Conservation (phyloP, 2,888 invertebrate species). For the Pterostichus madidus region DNA sequence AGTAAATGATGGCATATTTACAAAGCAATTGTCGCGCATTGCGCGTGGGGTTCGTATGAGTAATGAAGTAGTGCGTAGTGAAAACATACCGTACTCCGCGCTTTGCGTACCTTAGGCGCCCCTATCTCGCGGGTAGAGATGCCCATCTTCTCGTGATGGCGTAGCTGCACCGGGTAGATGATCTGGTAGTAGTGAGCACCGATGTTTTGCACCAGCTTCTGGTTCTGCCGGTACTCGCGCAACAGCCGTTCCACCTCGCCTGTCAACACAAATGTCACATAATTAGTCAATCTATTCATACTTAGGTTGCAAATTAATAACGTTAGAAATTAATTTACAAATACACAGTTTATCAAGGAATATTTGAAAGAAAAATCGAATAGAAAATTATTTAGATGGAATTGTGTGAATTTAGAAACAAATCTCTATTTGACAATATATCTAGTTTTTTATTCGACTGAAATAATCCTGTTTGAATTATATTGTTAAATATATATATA, state of each 20-base stretch:
- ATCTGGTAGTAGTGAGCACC: conserved; percentile 96
- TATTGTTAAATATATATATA: too few relatives aligned
- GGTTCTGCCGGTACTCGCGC: conserved; percentile 94
- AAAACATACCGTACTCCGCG: conserved; percentile 81
- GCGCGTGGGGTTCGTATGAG: conserved; percentile 1
- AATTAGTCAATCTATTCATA: neutral
- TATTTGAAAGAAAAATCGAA: too few relatives aligned
- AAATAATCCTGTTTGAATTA: too few relatives aligned
- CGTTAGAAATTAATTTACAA: neutral
- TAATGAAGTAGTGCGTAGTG: conserved; percentile 74
- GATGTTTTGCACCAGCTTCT: conserved; percentile 94
- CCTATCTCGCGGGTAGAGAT: conserved; percentile 95
- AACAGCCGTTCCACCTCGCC: conserved; percentile 95
- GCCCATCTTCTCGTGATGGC: conserved; percentile 97
- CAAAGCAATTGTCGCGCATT: conserved; percentile 33
- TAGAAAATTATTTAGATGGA: too few relatives aligned
- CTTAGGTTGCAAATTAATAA: neutral
- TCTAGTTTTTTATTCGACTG: too few relatives aligned
- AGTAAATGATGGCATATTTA: conserved; percentile 38
- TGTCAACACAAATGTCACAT: conserved; percentile 75
- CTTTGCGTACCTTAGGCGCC: conserved; percentile 89
- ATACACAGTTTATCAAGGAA: too few relatives aligned
- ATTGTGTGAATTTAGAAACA: too few relatives aligned
- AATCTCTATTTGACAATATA: too few relatives aligned
- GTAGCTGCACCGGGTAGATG: conserved; percentile 95